Base-by-base conservation (phyloP, 2,888 invertebrate genomes). In the Melitaea athalia region DNA sequence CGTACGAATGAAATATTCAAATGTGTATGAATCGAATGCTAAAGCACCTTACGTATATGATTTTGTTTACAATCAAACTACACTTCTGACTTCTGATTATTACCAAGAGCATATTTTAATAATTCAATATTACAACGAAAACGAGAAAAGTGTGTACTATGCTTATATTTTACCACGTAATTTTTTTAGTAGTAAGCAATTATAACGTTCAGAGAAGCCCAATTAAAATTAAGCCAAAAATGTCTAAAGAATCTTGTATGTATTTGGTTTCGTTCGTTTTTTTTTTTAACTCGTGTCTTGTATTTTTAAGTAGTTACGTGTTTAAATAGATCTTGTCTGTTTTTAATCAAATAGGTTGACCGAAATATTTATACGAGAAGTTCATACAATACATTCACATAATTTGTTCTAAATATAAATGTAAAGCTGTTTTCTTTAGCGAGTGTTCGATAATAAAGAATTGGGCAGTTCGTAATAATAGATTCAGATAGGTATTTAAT, bases 31-130 rank as follows among this genome's bases (percentile, higher is more conserved):
- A 59, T 11, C 59, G n/a, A 38, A 42, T 10, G 4, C 42, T 10
- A 67, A 57, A 17, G 55, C 69, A 69, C 69, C 65, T 66, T 62
- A 68, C 61, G 63, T 50, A 59, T 71, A 31, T 63, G 47, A 17
- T 62, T 38, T 17, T 65, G 42, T 42, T 42, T 57, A 42, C 15
- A 42, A 42, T 42, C 15, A 57, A 15, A 38, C 57, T 57, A 8
- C 42, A 59, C 47, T 15, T 31, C 33, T 33, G 43, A 31, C 24
- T 24, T 14, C 42, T 52, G 57, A 50, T 59, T 17, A 50, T 59
- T 17, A 50, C 31, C 31, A 38, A 14, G 38, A 47, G 15, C n/a
- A 61, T 61, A 49, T 61, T 61, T 61, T 60, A 59, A 31, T 43
- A 47, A 50, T 61, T 42, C 10, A 62, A 3, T 49, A 4, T 38